Evolutionary conservation across 1,140 invertebrate species (phyloP).

Genomic region (Papilio polyxenes): DNA sequence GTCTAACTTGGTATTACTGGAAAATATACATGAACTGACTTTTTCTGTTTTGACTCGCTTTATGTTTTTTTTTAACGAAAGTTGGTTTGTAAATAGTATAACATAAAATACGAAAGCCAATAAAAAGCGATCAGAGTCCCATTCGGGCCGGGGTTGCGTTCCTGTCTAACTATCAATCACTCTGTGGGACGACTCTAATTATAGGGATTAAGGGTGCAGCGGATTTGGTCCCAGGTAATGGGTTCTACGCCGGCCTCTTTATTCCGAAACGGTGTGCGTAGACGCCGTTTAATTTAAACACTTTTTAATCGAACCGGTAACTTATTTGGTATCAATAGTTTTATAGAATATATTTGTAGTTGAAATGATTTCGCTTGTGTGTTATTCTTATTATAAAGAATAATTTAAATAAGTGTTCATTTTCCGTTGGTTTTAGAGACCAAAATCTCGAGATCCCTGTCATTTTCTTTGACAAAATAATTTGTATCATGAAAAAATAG

Average conservation of each 20-base stretch:
- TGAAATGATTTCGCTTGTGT: neutral
- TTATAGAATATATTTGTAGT: neutral
- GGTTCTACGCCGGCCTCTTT: slow-evolving; percentile 58
- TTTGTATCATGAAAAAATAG: no score
- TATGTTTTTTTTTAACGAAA: neutral
- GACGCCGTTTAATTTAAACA: slow-evolving; percentile 58
- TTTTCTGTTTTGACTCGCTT: neutral
- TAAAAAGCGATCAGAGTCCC: slow-evolving; percentile 66
- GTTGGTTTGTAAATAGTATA: neutral
- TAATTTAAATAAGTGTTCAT: no score
- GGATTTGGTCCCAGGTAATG: slow-evolving; percentile 63
- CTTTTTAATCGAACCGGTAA: slow-evolving; percentile 60
- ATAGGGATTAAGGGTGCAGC: slow-evolving; percentile 69
- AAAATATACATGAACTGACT: neutral
- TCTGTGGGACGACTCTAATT: slow-evolving; percentile 72
- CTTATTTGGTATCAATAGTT: slow-evolving; percentile 31
- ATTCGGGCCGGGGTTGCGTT: slow-evolving; percentile 57
- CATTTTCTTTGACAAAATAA: no score
- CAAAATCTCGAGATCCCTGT: no score
- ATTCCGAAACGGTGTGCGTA: slow-evolving; percentile 50
- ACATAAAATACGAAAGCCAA: slow-evolving; percentile 36
- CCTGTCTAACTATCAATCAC: slow-evolving; percentile 69
- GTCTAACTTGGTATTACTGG: no score
- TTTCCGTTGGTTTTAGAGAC: no score
- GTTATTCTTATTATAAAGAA: slow-evolving; percentile 19